Conservation (phyloP, 2,797 vertebrate species). For the Myiothlypis coronata region DNA sequence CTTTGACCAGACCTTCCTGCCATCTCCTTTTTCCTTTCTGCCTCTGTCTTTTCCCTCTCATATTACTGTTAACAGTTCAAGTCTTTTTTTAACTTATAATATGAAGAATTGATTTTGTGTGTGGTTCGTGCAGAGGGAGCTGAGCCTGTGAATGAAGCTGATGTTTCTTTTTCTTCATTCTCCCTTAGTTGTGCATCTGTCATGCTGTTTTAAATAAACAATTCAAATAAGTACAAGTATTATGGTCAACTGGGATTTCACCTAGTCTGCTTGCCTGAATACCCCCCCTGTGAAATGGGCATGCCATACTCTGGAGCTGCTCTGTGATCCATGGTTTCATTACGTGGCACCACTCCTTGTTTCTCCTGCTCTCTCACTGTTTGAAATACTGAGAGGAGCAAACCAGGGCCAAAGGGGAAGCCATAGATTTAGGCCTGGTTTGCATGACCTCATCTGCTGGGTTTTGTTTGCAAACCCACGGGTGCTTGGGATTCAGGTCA, state of each 20-base stretch:
- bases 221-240: neutral
- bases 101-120: neutral
- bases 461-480: slow-evolving; percentile 45
- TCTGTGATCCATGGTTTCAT: neutral
- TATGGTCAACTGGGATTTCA: neutral
- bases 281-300: neutral
- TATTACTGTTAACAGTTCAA: neutral
- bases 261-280: neutral
- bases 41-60: neutral
- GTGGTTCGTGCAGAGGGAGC: neutral
- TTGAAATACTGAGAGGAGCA: neutral
- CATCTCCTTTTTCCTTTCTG: neutral
- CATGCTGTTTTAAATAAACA: neutral
- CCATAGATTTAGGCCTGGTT: neutral
- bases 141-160: neutral
- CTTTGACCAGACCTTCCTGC: neutral
- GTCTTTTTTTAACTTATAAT: neutral
- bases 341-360: fast-evolving
- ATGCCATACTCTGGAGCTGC: neutral
- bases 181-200: neutral
- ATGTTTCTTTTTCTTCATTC: neutral
- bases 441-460: neutral
- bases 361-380: neutral
- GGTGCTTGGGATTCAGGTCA: slow-evolving; percentile 64
- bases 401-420: neutral